These are phyloP conservation scores for Endomychus coccineus DNA, from an alignment of 2,888 invertebrate species.

Conservation along the genomic window DNA sequence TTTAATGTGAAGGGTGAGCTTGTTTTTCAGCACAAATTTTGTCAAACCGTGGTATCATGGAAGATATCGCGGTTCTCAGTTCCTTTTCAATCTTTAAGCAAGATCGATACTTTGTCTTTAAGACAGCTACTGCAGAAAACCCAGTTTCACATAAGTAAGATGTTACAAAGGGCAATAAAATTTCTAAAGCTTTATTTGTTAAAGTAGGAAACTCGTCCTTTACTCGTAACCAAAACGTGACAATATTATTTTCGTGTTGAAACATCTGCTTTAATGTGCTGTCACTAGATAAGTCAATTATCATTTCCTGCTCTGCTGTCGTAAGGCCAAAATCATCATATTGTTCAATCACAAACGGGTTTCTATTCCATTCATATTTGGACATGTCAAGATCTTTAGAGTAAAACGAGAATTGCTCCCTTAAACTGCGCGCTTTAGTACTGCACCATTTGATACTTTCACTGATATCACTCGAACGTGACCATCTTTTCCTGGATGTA, in stretches of 20 bases:
- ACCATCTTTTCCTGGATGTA: too few species aligned
- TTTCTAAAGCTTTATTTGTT: constrained; percentile 16
- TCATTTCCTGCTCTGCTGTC: constrained; percentile 15
- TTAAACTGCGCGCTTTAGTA: too few species aligned
- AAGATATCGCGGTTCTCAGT: constrained; percentile 19
- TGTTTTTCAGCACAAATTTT: constrained; percentile 18
- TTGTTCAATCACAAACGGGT: constrained; percentile 16
- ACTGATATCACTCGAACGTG: too few species aligned
- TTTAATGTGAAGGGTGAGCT: constrained; percentile 15
- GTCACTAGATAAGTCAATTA: too few species aligned
- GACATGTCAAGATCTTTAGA: constrained; percentile 16
- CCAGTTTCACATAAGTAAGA: constrained; percentile 18
- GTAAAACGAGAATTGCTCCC: constrained; percentile 15
- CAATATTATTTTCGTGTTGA: constrained; percentile 18
- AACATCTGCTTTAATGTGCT: constrained; percentile 18
- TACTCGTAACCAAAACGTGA: constrained; percentile 19
- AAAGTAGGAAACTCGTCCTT: constrained; percentile 10
- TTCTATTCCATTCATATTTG: constrained; percentile 17
- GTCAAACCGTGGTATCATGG: constrained; percentile 17
- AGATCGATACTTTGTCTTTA: constrained; percentile 18
- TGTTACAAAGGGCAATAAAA: constrained; percentile 19
- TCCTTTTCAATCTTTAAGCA: constrained; percentile 14
- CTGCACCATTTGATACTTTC: too few species aligned
- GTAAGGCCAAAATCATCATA: constrained; percentile 16
- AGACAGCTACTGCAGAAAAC: constrained; percentile 17